Evolutionary conservation across 2,888 invertebrate species (phyloP).

Genomic region (Sphecodes monilicornis): DNA sequence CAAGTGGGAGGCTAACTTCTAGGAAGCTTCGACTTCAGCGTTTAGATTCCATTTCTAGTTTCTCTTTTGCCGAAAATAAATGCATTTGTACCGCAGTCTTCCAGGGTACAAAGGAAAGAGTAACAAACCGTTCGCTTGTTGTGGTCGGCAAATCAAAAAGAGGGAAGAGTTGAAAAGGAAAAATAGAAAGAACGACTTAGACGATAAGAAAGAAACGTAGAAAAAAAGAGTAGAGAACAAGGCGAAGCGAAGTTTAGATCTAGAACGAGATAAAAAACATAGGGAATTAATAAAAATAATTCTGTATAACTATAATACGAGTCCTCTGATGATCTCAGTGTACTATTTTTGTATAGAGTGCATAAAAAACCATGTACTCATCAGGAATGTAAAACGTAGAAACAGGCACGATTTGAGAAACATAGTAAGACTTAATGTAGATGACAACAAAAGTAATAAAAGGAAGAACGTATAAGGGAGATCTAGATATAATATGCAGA

Average conservation of each 20-base stretch:
- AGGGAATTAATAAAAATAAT: conserved; percentile 59
- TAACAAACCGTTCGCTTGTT: conserved; percentile 67
- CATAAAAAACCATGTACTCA: conserved; percentile 74
- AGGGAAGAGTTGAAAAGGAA: not conserved
- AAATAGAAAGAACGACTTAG: conserved; percentile 34
- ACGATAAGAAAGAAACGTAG: conserved; percentile 11
- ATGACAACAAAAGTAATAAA: conserved; percentile 34
- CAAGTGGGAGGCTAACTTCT: no score
- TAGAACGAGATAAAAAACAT: conserved; percentile 23
- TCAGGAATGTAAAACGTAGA: conserved; percentile 68
- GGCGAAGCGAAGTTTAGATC: conserved; percentile 5
- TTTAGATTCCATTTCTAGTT: conserved; percentile 22
- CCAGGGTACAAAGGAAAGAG: conserved; percentile 74
- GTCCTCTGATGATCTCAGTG: conserved; percentile 79
- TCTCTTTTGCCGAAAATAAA: conserved; percentile 19
- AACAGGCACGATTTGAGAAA: conserved; percentile 55
- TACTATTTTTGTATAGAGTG: conserved; percentile 83
- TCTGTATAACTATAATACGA: conserved; percentile 76
- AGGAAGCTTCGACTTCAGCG: conserved; percentile 15
- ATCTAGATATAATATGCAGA: conserved; percentile 61
- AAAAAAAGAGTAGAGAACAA: not conserved
- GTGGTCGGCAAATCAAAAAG: conserved; percentile 74
- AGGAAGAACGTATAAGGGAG: conserved; percentile 46
- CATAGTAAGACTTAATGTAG: conserved; percentile 59
- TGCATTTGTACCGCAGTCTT: conserved; percentile 77